These are phyloP conservation scores for Microplitis deprimator DNA, from an alignment of 2,888 invertebrate genomes.

Conservation along the genomic window DNA sequence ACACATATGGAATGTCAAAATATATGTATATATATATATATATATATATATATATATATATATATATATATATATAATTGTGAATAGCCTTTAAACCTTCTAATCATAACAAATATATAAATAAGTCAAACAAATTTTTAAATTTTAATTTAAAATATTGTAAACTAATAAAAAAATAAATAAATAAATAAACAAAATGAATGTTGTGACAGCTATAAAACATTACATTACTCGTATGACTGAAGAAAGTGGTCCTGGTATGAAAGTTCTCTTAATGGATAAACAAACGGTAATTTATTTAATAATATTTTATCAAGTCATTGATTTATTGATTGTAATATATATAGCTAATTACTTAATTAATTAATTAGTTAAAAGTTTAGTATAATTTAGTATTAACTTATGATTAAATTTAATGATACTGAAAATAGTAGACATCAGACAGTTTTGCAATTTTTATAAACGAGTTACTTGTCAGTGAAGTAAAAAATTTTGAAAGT, in stretches of 20 bases:
- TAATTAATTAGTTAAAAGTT: too few species aligned
- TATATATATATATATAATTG: too few species aligned
- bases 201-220: conserved; percentile 92
- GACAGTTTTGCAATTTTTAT: too few species aligned
- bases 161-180: conserved; percentile 18
- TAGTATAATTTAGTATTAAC: too few species aligned
- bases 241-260: conserved; percentile 96
- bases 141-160: conserved; percentile 18
- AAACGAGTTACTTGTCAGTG: too few species aligned
- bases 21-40: neutral
- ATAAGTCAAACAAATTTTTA: neutral
- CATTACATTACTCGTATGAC: conserved; percentile 98
- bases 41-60: too few species aligned
- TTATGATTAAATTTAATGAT: too few species aligned
- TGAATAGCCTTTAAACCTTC: neutral
- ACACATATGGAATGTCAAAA: neutral
- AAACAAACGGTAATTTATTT: conserved; percentile 86
- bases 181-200: conserved; percentile 77
- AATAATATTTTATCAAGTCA: too few species aligned
- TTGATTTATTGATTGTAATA: too few species aligned
- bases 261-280: conserved; percentile 99
- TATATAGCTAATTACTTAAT: too few species aligned
- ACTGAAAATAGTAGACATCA: too few species aligned
- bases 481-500: too few species aligned
- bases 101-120: neutral